Percentiles rank a stretch among this genome's conserved stretches.
Evolutionary conservation across 1,140 invertebrate species (phyloP).

Genomic region (Pollicipes pollicipes): DNA sequence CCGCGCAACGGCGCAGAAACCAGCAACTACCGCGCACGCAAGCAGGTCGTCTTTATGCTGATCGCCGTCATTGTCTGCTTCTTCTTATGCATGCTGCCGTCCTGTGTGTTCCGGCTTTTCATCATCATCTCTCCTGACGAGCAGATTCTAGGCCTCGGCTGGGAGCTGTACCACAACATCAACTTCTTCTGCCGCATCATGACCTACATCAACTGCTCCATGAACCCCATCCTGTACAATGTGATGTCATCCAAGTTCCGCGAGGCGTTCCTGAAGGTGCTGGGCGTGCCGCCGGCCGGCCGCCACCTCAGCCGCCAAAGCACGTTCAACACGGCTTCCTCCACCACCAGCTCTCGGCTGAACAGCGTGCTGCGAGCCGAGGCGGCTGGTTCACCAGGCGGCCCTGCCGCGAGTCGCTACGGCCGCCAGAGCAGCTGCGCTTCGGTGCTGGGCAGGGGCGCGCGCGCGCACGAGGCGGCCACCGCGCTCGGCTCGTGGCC

Average conservation of each 20-base stretch:
- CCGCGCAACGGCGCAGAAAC: constrained; percentile 36
- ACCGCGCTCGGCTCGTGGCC: not conserved
- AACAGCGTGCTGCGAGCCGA: constrained; percentile 13
- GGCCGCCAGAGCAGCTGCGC: constrained; percentile 17
- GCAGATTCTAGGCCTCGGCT: constrained; percentile 41
- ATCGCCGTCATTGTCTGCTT: constrained; percentile 77
- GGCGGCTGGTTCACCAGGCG: constrained; percentile 8
- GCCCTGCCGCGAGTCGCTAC: constrained; percentile 14
- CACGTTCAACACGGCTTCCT: constrained; percentile 17
- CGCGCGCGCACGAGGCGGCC: not conserved
- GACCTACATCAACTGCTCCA: constrained; percentile 71
- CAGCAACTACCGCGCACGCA: constrained; percentile 18
- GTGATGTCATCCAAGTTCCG: constrained; percentile 83
- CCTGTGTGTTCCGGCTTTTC: constrained; percentile 65
- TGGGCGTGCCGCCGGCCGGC: not conserved
- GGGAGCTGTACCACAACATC: constrained; percentile 64
- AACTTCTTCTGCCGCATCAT: constrained; percentile 70
- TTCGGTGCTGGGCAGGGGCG: not conserved
- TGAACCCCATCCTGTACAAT: constrained; percentile 78
- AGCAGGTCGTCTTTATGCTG: constrained; percentile 62
- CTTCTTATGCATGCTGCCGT: constrained; percentile 73
- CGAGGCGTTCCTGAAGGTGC: constrained; percentile 40
- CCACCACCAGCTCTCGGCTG: constrained; percentile 15
- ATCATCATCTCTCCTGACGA: constrained; percentile 53
- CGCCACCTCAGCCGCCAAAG: constrained; percentile 17